phyloP scores from a whole-genome alignment of 2,113 vertebrate species.

The Podilymbus podiceps region DNA sequence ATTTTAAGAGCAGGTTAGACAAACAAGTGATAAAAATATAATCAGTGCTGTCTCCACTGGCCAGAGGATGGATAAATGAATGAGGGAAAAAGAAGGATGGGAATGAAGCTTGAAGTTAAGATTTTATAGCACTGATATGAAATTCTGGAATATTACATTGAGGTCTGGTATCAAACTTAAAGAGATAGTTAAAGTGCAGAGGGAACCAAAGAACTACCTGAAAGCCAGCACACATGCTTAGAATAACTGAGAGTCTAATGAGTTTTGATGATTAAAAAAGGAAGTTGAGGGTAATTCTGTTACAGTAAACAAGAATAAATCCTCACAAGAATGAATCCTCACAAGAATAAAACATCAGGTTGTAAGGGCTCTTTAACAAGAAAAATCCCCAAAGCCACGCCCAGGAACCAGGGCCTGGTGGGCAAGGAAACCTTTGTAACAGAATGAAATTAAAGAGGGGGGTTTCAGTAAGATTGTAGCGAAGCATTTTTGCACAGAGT shows the following conservation, averaged over 20 bases:
- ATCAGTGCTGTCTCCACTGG: neutral
- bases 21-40: neutral
- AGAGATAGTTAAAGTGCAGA: neutral
- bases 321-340: neutral
- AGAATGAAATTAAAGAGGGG: neutral
- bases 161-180: neutral
- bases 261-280: neutral
- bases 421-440: neutral
- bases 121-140: neutral
- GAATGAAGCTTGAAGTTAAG: neutral
- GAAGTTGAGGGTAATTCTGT: neutral
- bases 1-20: neutral
- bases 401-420: neutral
- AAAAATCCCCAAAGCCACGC: neutral
- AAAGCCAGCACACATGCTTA: neutral
- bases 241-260: neutral
- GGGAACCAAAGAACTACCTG: neutral
- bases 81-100: neutral
- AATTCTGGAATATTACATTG: neutral
- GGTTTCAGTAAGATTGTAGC: neutral
- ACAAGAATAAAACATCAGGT: neutral
- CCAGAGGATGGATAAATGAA: neutral
- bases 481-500: neutral
- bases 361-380: neutral
- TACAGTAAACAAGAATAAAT: neutral